Conservation (phyloP, 2,797 vertebrate genomes). For the Leptatherina wallacei region DNA sequence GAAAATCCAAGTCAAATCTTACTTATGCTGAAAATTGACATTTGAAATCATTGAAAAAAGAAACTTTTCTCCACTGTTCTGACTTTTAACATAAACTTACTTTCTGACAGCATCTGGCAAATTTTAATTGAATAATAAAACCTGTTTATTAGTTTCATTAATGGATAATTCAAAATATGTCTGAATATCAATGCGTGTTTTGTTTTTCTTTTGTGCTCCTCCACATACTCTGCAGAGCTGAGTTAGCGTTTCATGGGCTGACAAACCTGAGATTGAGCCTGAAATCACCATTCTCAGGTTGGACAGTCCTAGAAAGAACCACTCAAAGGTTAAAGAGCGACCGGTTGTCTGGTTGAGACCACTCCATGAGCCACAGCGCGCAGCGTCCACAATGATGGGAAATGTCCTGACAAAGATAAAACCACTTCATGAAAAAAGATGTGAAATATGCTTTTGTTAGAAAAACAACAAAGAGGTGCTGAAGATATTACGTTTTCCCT, state of each 20-base stretch:
- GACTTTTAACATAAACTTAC: no score
- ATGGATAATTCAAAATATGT: not conserved
- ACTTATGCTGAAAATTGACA: no score
- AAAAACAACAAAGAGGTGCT: not conserved
- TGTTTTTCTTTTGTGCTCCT: constrained; percentile 3
- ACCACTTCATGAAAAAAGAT: constrained; percentile 11
- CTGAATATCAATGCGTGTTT: not conserved
- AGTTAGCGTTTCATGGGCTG: constrained; percentile 92
- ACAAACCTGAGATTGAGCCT: constrained; percentile 96
- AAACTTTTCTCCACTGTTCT: no score
- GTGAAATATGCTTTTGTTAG: not conserved
- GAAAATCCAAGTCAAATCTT: no score
- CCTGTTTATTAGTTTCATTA: not conserved
- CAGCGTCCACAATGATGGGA: constrained; percentile 1
- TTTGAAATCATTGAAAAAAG: no score
- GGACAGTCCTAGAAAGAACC: constrained; percentile 92
- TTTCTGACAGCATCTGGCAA: no score
- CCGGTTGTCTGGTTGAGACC: constrained; percentile 6
- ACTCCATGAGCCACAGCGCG: not conserved
- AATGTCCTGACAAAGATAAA: constrained; percentile 29
- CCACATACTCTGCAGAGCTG: constrained; percentile 54
- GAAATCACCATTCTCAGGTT: constrained; percentile 92
- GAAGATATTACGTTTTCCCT: not conserved
- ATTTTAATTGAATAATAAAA: not conserved
- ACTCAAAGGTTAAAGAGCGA: constrained; percentile 63